A percentile compares a stretch with the other conserved stretches of the same genome.
Evolutionary conservation across 2,797 vertebrate species (phyloP).

Genomic region (Sparidentex hasta): DNA sequence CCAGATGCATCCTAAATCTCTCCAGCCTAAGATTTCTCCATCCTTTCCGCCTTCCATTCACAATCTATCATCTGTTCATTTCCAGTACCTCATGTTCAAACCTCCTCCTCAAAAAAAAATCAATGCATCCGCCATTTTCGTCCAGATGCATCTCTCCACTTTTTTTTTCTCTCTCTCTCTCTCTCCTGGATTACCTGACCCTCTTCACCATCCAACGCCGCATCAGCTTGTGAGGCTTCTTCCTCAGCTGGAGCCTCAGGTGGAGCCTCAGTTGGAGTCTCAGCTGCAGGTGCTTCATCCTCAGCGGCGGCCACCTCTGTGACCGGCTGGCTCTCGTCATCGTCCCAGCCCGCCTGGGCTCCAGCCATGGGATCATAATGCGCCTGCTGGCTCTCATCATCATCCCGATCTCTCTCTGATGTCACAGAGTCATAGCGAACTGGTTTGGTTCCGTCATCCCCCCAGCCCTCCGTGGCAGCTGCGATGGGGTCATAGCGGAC

Average conservation of each 20-base stretch:
- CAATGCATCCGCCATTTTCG: conserved; percentile 76
- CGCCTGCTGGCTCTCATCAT: conserved; percentile 69
- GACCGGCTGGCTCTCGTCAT: conserved; percentile 62
- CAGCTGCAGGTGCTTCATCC: conserved; percentile 65
- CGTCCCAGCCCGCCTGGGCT: conserved; percentile 64
- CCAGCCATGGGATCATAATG: conserved; percentile 55
- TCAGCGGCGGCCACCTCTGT: conserved; percentile 49
- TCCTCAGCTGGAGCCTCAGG: conserved; percentile 67
- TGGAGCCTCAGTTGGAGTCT: conserved; percentile 61
- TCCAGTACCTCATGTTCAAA: conserved; percentile 56
- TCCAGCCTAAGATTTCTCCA: conserved; percentile 47
- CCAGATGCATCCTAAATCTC: conserved; percentile 76
- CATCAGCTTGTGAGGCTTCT: conserved; percentile 52
- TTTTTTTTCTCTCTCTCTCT: conserved; percentile 27
- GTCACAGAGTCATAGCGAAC: conserved; percentile 63
- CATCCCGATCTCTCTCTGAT: conserved; percentile 75
- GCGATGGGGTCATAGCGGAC: conserved; percentile 78
- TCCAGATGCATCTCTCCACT: conserved; percentile 78
- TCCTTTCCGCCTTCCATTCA: conserved; percentile 25
- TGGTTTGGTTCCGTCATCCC: conserved; percentile 76
- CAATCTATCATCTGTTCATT: conserved; percentile 29
- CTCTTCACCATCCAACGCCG: conserved; percentile 73
- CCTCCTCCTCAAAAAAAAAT: conserved; percentile 63
- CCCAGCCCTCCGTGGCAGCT: conserved; percentile 82
- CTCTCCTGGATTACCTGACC: conserved; percentile 80